Conservation (phyloP, 2,797 vertebrate genomes). For the Hemibagrus guttatus region DNA sequence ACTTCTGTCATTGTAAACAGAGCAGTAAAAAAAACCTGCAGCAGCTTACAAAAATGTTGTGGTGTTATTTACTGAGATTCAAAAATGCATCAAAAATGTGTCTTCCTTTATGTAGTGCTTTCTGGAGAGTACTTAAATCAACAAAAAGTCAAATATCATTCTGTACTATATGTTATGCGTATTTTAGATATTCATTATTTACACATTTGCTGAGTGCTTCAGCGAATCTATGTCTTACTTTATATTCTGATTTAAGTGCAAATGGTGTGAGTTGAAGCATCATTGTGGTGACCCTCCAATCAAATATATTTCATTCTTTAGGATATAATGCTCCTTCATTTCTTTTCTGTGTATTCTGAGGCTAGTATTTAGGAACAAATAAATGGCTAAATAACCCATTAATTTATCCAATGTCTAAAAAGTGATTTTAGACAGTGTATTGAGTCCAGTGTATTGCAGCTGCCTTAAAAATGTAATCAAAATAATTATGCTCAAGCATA, state of each 20-base stretch:
- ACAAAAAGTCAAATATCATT: neutral
- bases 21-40: neutral
- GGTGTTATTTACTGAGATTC: neutral
- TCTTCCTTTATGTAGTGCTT: neutral
- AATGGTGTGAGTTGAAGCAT: neutral
- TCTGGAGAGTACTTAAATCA: neutral
- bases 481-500: neutral
- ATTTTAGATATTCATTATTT: neutral
- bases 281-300: neutral
- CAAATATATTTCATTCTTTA: neutral
- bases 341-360: neutral
- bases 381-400: neutral
- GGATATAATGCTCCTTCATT: neutral
- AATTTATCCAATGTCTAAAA: neutral
- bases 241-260: neutral
- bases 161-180: neutral
- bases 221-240: neutral
- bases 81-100: too few relatives aligned
- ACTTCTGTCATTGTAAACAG: neutral
- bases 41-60: neutral
- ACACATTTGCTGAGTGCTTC: neutral
- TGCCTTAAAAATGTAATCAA: neutral
- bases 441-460: neutral
- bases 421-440: neutral
- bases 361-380: neutral